Conservation (phyloP, 1,140 invertebrate species). For the Caenorhabditis tropicalis region DNA sequence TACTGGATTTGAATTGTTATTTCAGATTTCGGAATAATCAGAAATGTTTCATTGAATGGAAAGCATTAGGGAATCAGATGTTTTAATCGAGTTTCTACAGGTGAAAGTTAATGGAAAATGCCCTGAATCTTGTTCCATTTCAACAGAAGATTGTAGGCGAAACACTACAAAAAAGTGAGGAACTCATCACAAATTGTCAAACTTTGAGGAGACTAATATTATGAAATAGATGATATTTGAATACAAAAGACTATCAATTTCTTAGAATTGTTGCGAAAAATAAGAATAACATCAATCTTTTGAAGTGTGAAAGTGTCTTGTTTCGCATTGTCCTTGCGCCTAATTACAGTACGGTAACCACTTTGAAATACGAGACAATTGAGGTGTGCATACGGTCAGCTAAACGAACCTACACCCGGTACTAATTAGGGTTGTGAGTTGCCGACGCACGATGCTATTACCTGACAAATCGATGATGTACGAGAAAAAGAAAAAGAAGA, state of each 20-base stretch:
- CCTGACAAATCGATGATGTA: neutral
- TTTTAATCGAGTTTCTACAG: too few species aligned
- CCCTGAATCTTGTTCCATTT: too few species aligned
- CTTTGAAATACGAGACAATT: slow-evolving; percentile 41
- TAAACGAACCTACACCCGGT: neutral
- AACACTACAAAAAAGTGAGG: too few species aligned
- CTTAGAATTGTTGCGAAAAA: neutral
- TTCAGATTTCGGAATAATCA: too few species aligned
- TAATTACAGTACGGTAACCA: slow-evolving; percentile 35
- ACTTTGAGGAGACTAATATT: too few species aligned
- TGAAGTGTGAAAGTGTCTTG: slow-evolving; percentile 31
- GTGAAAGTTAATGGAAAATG: too few species aligned
- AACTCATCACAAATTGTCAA: too few species aligned
- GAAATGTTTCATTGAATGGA: too few species aligned
- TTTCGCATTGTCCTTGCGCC: neutral
- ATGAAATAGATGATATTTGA: too few species aligned
- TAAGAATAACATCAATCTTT: neutral
- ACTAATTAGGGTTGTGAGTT: slow-evolving; percentile 31
- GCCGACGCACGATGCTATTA: neutral
- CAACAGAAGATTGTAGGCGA: too few species aligned
- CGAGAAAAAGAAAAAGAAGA: neutral
- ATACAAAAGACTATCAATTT: neutral
- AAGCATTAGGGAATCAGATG: too few species aligned
- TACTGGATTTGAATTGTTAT: too few species aligned
- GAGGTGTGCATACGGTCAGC: slow-evolving; percentile 25